These are phyloP conservation scores for Brachionus asplanchnoidis DNA, from an alignment of 1,140 invertebrate species.

Conservation along the genomic window DNA sequence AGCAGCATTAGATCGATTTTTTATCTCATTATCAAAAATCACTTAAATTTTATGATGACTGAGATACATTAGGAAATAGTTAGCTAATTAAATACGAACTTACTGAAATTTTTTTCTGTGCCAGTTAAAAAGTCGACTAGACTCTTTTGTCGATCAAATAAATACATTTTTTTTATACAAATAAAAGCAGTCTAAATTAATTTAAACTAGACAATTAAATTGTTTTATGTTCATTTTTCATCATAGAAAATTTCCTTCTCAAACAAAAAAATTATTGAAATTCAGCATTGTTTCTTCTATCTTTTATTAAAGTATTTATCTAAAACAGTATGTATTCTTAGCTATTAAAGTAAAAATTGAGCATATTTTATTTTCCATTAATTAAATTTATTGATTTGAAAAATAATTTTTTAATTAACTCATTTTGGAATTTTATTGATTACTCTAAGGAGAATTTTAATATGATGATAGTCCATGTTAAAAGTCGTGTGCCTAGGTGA, in stretches of 20 bases:
- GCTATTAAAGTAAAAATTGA: not conserved
- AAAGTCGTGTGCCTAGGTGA: not conserved
- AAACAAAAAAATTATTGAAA: not conserved
- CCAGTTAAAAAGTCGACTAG: not conserved
- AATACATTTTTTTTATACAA: not conserved
- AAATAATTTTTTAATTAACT: constrained; percentile 1
- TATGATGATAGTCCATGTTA: not conserved
- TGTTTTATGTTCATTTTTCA: not conserved
- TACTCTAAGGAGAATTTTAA: not conserved
- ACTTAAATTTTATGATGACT: not conserved
- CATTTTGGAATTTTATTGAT: not conserved
- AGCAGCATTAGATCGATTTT: not conserved
- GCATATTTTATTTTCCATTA: not conserved
- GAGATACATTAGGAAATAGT: not conserved
- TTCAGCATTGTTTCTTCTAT: not conserved
- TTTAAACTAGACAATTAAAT: not conserved
- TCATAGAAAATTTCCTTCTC: not conserved
- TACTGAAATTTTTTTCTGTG: not conserved
- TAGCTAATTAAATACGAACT: not conserved
- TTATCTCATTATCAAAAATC: not conserved
- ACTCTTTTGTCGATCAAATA: not conserved
- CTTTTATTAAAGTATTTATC: not conserved
- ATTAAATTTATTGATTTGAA: not conserved
- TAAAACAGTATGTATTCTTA: not conserved
- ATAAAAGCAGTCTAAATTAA: not conserved